phyloP scores from a whole-genome alignment of 2,888 invertebrate genomes.

The Acleris holmiana region DNA sequence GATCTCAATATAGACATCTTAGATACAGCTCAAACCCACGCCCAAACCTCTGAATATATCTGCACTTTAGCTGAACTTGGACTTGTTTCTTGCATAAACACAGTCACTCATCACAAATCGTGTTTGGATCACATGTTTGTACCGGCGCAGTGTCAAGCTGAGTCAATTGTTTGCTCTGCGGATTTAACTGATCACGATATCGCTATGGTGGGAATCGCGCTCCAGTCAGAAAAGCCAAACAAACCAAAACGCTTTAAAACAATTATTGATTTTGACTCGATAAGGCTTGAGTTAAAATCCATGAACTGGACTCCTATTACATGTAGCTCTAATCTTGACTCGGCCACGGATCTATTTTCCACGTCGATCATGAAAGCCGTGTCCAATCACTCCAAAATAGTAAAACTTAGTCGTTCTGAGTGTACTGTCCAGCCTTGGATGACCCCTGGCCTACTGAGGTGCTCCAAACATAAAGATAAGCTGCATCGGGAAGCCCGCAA shows the following conservation, averaged over 20 bases:
- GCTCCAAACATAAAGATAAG: slow-evolving; percentile 31
- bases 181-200: no score
- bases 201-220: no score
- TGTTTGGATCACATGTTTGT: not conserved
- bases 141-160: not conserved
- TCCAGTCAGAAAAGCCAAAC: no score
- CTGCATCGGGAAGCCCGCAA: slow-evolving; percentile 31
- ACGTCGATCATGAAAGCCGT: no score
- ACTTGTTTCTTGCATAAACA: not conserved
- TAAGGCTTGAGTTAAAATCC: no score
- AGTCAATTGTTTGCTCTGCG: not conserved
- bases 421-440: slow-evolving; percentile 24
- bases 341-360: no score
- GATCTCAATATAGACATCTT: no score
- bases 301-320: no score
- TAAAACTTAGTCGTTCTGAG: slow-evolving; percentile 3
- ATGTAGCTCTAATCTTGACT: not conserved
- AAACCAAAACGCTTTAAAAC: no score
- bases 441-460: no score
- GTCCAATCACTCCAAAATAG: not conserved
- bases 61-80: not conserved
- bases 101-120: not conserved
- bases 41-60: not conserved
- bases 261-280: no score
- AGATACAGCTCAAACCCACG: no score